A percentile compares a stretch with the other conserved stretches of the same genome.
phyloP scores from a whole-genome alignment of 2,113 vertebrate species.

The Gasterosteus aculeatus region DNA sequence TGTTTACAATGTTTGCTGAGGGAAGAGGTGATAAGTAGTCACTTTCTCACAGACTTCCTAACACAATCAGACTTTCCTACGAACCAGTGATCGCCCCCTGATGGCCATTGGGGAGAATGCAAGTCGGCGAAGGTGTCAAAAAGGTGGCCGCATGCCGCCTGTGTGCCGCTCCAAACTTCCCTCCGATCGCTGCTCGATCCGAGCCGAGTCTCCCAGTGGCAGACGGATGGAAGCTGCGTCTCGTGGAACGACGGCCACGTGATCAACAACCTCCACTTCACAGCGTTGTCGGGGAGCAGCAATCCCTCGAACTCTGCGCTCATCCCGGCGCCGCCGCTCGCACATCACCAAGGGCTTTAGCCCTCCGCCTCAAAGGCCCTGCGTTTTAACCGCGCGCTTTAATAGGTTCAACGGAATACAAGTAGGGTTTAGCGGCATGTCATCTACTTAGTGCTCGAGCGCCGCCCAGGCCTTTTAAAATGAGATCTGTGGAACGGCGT shows the following conservation, averaged over 20 bases:
- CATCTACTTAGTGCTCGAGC: slow-evolving; percentile 37
- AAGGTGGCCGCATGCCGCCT: slow-evolving; percentile 54
- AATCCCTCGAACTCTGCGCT: no score
- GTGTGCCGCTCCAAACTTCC: slow-evolving; percentile 60
- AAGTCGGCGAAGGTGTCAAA: no score
- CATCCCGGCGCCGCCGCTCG: no score
- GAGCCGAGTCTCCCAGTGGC: slow-evolving; percentile 63
- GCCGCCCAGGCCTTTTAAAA: slow-evolving; percentile 52
- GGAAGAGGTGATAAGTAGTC: no score
- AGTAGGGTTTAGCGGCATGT: slow-evolving; percentile 43
- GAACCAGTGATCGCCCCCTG: neutral
- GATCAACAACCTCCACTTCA: slow-evolving; percentile 25
- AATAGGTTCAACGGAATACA: slow-evolving; percentile 46
- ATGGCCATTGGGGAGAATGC: neutral
- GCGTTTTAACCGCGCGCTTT: slow-evolving; percentile 13
- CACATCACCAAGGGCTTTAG: neutral
- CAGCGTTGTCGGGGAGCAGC: no score
- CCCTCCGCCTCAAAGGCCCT: slow-evolving; percentile 27
- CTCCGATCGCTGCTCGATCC: slow-evolving; percentile 62
- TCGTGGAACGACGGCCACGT: slow-evolving; percentile 31
- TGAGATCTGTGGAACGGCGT: slow-evolving; percentile 44
- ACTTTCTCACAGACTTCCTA: neutral
- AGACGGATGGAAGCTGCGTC: slow-evolving; percentile 58
- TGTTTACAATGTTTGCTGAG: no score
- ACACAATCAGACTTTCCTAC: neutral